Evolutionary conservation across 2,888 invertebrate genomes (phyloP).

Genomic region (Dryocosmus kuriphilus): DNA sequence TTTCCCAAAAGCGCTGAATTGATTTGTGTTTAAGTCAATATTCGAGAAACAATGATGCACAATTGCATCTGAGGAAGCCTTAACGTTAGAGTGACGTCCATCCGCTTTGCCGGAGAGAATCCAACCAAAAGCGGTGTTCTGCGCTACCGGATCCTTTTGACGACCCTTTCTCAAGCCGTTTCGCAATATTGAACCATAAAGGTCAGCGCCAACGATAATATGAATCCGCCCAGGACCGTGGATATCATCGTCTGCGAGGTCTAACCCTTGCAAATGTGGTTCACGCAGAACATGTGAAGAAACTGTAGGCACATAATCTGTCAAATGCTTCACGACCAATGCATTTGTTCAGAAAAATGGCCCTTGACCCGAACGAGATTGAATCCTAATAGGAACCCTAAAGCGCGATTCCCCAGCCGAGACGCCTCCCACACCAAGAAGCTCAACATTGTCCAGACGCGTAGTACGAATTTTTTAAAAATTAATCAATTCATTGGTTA

Average conservation of each 20-base stretch:
- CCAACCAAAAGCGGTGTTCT: conserved; percentile 5
- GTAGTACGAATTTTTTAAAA: background rate
- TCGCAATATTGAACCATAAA: background rate
- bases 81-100: background rate
- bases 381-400: background rate
- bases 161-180: background rate
- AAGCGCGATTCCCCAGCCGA: background rate
- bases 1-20: background rate
- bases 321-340: background rate
- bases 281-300: background rate
- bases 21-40: background rate
- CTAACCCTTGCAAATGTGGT: background rate
- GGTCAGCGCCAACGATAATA: conserved; percentile 1
- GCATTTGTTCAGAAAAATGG: background rate
- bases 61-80: too few relatives aligned
- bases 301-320: background rate
- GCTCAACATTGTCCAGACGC: background rate
- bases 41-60: background rate
- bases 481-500: background rate
- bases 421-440: background rate
- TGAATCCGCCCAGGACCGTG: too few relatives aligned
- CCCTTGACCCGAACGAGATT: background rate
- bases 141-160: conserved; percentile 8
- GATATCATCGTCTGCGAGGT: background rate
- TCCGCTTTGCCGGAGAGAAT: background rate